Evolutionary conservation across 2,888 invertebrate genomes (phyloP).

Genomic region (Chromoteleia sp.): DNA sequence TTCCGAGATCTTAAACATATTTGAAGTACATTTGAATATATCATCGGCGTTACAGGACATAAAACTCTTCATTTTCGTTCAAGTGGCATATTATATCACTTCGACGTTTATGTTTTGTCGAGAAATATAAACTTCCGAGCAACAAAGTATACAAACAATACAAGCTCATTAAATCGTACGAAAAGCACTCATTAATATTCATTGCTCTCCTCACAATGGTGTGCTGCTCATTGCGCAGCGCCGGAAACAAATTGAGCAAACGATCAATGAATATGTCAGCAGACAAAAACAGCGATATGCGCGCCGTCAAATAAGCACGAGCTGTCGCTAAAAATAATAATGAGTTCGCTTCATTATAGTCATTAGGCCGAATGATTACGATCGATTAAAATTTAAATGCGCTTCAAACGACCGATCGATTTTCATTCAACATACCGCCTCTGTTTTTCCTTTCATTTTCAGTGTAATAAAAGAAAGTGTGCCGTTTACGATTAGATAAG

Average conservation of each 20-base stretch:
- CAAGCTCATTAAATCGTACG: slow-evolving; percentile 33
- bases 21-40: slow-evolving; percentile 11
- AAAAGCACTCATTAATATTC: slow-evolving; percentile 50
- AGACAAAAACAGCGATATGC: slow-evolving; percentile 17
- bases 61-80: neutral
- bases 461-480: too few relatives aligned
- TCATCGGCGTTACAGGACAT: neutral
- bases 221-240: slow-evolving; percentile 30
- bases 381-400: slow-evolving; percentile 44
- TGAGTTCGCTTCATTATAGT: slow-evolving; percentile 24
- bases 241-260: slow-evolving; percentile 65
- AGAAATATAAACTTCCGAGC: neutral
- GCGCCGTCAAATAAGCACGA: slow-evolving; percentile 18
- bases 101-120: neutral
- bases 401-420: neutral
- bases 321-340: slow-evolving; percentile 50
- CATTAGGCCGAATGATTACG: slow-evolving; percentile 9
- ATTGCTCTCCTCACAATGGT: slow-evolving; percentile 25
- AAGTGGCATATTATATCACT: neutral
- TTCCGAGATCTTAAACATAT: too few relatives aligned
- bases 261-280: slow-evolving; percentile 61
- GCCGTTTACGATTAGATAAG: too few relatives aligned
- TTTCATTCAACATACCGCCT: slow-evolving; percentile 3
- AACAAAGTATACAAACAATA: slow-evolving; percentile 21
- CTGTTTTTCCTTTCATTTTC: too few relatives aligned